phyloP scores from a whole-genome alignment of 2,888 invertebrate species.

The Euclidia mi region DNA sequence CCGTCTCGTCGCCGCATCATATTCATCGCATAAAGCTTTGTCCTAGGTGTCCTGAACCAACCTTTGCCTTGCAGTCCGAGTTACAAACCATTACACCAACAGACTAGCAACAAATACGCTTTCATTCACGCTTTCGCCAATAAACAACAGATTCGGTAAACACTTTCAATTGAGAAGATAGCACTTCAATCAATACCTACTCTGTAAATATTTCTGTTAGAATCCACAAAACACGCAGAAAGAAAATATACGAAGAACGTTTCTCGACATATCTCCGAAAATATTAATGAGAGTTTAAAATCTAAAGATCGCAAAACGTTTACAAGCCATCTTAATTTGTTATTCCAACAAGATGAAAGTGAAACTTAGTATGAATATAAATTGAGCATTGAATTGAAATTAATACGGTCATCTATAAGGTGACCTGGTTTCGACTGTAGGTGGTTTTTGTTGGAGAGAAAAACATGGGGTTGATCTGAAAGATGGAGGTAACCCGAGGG shows the following conservation, averaged over 20 bases:
- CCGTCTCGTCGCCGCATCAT: too few species aligned
- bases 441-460: constrained; percentile 34
- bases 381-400: constrained; percentile 51
- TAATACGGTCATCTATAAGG: constrained; percentile 18
- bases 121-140: too few species aligned
- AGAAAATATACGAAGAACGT: too few species aligned
- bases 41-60: too few species aligned
- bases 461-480: constrained; percentile 56
- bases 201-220: neutral
- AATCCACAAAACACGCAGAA: too few species aligned
- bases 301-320: constrained; percentile 30
- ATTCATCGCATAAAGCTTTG: too few species aligned
- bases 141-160: too few species aligned
- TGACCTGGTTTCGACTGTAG: constrained; percentile 28
- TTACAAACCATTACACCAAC: too few species aligned
- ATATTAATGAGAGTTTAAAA: neutral
- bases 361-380: constrained; percentile 50
- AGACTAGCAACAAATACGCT: too few species aligned
- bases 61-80: too few species aligned
- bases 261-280: neutral
- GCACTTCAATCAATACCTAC: too few species aligned
- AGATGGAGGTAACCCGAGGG: constrained; percentile 64
- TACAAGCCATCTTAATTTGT: constrained; percentile 40
- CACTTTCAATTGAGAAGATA: too few species aligned
- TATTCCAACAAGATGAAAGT: constrained; percentile 60